Evolutionary conservation across 2,113 vertebrate species (phyloP), one percentile per base, ranked within the genome.

Genomic region (Oncorhynchus keta): DNA sequence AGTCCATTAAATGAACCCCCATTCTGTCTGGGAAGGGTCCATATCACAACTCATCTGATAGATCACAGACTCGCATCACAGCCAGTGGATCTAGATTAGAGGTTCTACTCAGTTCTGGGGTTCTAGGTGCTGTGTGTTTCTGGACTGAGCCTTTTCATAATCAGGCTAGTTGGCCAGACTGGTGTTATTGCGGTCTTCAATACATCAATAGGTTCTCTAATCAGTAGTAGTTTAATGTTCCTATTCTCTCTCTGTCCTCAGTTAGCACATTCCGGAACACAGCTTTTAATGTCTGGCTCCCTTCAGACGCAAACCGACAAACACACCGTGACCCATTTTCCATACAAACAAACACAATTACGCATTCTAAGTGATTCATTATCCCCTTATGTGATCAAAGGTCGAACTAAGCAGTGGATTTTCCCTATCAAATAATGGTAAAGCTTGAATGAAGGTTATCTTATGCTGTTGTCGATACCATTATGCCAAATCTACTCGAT

Each of bases 151-250:
- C 67, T 48, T 55, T 26, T 35, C 72, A 45, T 80, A 49, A 62
- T 18, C 13, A n/a, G 30, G n/a, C 70, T 67, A 5, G 62, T 48
- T 22, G 69, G 69, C 49, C 28, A 59, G 39, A 45, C 39, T 45
- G 45, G 28, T 68, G 39, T 73, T 74, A 35, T 62, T 14, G 18
- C 62, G 48, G 71, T 79, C 72, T 61, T 57, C 32, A 79, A 84
- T 79, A 69, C 75, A 77, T 68, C 75, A 74, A 74, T 51, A 32
- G 39, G 35, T 18, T 3, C 16, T 79, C 76, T 81, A 79, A 77
- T 81, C 59, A 73, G 61, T 59, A 45, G 24, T 66, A 73, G 14
- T 45, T 45, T 11, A 45, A 2, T 0, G 9, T 74, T 78, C 75
- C 28, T 32, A 39, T 22, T 66, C 35, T 61, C 49, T 68, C 70